Evolutionary conservation across 2,797 vertebrate species (phyloP).

Genomic region (Meda fulgida): DNA sequence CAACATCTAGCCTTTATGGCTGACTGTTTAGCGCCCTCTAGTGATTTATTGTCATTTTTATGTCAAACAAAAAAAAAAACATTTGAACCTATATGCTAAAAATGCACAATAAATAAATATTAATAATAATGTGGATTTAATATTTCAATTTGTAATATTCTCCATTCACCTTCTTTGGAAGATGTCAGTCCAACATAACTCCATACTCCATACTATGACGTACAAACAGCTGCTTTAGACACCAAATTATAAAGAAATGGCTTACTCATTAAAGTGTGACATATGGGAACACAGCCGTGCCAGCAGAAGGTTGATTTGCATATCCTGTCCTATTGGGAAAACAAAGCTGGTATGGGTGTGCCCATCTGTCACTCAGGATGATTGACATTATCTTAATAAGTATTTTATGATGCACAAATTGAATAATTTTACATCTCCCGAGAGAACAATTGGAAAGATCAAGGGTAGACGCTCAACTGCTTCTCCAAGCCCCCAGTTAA

Average conservation of each 20-base stretch:
- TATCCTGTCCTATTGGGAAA: conserved; percentile 32
- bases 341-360: neutral
- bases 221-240: neutral
- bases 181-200: neutral
- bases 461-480: neutral
- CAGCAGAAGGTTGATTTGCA: conserved; percentile 22
- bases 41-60: neutral
- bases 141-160: neutral
- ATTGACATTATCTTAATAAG: conserved; percentile 28
- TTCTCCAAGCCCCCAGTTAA: neutral
- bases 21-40: conserved; percentile 33
- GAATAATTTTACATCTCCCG: conserved; percentile 16
- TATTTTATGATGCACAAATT: conserved; percentile 20
- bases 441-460: neutral
- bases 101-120: neutral
- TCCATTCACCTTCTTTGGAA: neutral
- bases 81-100: neutral
- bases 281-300: neutral
- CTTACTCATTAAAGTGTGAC: neutral
- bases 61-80: neutral
- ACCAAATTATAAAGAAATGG: neutral
- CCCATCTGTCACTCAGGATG: conserved; percentile 26
- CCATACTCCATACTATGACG: neutral
- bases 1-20: neutral
- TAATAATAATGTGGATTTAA: neutral